Evolutionary conservation across 2,113 vertebrate genomes (phyloP).

Genomic region (Syngnathus typhle): DNA sequence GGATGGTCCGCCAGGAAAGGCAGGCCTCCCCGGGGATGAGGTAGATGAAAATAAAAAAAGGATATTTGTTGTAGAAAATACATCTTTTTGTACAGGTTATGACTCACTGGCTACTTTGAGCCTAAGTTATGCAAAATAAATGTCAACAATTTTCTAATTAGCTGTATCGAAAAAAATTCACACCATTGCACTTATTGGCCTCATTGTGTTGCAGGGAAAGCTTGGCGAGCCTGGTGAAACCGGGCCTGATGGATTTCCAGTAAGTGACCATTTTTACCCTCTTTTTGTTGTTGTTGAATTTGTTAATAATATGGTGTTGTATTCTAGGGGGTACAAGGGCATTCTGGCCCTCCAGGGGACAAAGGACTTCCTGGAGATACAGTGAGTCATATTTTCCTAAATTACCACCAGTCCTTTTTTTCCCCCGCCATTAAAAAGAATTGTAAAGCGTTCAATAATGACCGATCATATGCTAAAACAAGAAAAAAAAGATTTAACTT

Average conservation of each 20-base stretch:
- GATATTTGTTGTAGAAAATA: not conserved
- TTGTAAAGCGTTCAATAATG: no score
- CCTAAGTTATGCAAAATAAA: not conserved
- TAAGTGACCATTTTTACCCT: conserved; percentile 66
- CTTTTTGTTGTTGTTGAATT: no score
- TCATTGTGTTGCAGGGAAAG: conserved; percentile 72
- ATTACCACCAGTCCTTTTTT: not conserved
- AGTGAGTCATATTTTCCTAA: conserved; percentile 65
- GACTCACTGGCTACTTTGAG: not conserved
- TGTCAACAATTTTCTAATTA: not conserved
- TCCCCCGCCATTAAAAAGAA: not conserved
- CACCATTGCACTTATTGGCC: not conserved
- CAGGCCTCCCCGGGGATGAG: conserved; percentile 79
- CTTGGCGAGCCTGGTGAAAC: conserved; percentile 80
- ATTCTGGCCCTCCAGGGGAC: conserved; percentile 82
- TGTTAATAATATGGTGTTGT: not conserved
- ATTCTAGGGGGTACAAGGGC: conserved; percentile 83
- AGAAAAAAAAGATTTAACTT: no score
- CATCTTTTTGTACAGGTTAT: not conserved
- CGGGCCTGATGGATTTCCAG: conserved; percentile 81
- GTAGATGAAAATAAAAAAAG: conserved; percentile 57
- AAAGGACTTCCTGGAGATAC: conserved; percentile 87
- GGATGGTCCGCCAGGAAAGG: conserved; percentile 79
- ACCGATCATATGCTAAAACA: no score
- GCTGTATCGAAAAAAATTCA: not conserved